These are phyloP conservation scores for Grammomys dolichurus DNA, from an alignment of 2,113 vertebrate genomes.

Conservation along the genomic window DNA sequence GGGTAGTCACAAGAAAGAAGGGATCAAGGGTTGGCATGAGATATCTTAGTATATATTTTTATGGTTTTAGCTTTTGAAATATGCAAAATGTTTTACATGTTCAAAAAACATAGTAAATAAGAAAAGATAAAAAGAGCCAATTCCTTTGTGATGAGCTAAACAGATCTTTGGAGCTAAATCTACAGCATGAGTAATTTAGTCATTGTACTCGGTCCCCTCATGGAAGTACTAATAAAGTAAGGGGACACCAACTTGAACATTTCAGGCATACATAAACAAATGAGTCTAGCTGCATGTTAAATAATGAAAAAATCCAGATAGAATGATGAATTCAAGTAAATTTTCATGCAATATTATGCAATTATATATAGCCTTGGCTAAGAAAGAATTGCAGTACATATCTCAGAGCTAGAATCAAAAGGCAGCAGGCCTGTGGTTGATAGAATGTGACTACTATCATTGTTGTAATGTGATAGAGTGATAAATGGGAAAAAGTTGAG, in stretches of 20 bases:
- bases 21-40: not conserved
- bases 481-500: not conserved
- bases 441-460: no score
- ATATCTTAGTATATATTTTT: not conserved
- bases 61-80: conserved; percentile 58
- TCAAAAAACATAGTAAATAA: conserved; percentile 42
- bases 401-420: not conserved
- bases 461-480: not conserved
- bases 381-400: not conserved
- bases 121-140: not conserved
- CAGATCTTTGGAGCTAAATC: not conserved
- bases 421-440: not conserved
- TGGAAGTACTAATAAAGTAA: not conserved
- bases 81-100: conserved; percentile 46
- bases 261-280: not conserved
- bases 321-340: not conserved
- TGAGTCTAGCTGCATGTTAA: not conserved
- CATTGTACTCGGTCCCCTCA: not conserved
- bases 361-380: not conserved
- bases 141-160: not conserved
- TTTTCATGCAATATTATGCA: conserved; percentile 27
- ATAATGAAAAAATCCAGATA: not conserved
- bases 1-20: not conserved
- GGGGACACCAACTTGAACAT: not conserved
- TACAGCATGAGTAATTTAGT: not conserved